Base-by-base conservation (phyloP, 2,888 invertebrate genomes). In the Blomia tropicalis region DNA sequence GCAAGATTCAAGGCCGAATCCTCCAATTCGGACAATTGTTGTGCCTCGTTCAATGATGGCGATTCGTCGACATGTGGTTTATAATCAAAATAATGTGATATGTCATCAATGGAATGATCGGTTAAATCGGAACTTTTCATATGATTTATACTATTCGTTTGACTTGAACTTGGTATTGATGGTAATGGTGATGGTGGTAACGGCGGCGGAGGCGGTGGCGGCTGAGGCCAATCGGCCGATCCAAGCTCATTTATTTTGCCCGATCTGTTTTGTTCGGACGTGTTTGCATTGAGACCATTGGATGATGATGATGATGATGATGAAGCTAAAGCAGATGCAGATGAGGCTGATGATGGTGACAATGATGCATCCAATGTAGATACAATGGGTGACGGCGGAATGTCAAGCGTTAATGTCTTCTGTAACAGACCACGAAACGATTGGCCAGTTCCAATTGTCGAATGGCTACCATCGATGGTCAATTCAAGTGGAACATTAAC, bases 1-100 rank as follows among this genome's bases (percentile, higher is more conserved):
- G 90, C 90, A 43, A 90, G 77, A 68, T 85, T 88, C 4, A 89
- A 88, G 71, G 88, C 64, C 23, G 2, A 14, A 32, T 68, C 66
- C 19, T 67, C 65, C 19, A 69, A 60, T n/a, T 66, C 53, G 17
- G 60, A 53, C 5, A 68, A 44, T 11, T 67, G 44, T 23, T 69
- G 66, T 41, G 83, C 84, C 72, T 89, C 88, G 59, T 80, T 77
- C 51, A 78, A 74, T n/a, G 76, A 76, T 0, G 80, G 79, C 44
- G 79, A 77, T 66, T 78, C 79, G 72, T 82, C 82, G 30, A 82
- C 74, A 64, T 77, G 75, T 0, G 81, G 81, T 68, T 81, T 80
- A 66, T 78, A 71, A 29, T 79, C 77, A 14, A 74, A 63, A 7
- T 76, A 72, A 43, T 60, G 43, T 64, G 59, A 31, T 62, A 41